Base-by-base conservation (phyloP, 2,888 invertebrate species). In the Enoplolaimus lenunculus region DNA sequence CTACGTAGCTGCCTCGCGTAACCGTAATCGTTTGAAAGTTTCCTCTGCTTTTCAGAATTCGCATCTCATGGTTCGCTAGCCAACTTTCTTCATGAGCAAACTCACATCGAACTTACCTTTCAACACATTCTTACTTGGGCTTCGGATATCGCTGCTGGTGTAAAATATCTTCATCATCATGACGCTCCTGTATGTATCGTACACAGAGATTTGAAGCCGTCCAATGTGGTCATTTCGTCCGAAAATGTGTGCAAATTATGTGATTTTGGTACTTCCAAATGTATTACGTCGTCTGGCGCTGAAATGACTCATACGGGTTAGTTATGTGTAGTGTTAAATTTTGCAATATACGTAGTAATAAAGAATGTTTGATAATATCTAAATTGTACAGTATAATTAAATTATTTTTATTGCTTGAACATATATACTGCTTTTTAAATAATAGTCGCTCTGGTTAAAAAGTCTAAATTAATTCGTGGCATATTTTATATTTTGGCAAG, bases 211-310 rank as follows among this genome's bases (percentile, higher is more conserved):
- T 76, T 82, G 21, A 82, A 82, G 73, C 82, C 82, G 3, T 81
- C 81, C 74, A 82, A 82, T 78, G 74, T 75, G 69, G 73, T 72
- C 7, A 60, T 73, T n/a, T 26, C 34, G 3, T n/a, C 2, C 74
- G 71, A 34, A 31, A n/a, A 66, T 74, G 69, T 66, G 67, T 73
- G 74, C 35, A 74, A 82, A 81, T 77, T 83, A n/a, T 83, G 83
- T 78, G 83, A 83, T 74, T 83, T 83, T 79, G 83, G 83, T 60
- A 81, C 82, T 0, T 81, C 81, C 2, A 76, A 79, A 70, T 80
- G 81, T 75, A 76, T 78, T 70, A 72, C 73, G 3, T 45, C 45
- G 45, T 13, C 45, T 7, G n/a, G n/a, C n/a, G 21, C 21, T 21
- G 45, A 45, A 21, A 45, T 45, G 45, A 45, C 45, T 13, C 7